Conservation (phyloP, 2,797 vertebrate genomes). For the Lateolabrax maculatus region DNA sequence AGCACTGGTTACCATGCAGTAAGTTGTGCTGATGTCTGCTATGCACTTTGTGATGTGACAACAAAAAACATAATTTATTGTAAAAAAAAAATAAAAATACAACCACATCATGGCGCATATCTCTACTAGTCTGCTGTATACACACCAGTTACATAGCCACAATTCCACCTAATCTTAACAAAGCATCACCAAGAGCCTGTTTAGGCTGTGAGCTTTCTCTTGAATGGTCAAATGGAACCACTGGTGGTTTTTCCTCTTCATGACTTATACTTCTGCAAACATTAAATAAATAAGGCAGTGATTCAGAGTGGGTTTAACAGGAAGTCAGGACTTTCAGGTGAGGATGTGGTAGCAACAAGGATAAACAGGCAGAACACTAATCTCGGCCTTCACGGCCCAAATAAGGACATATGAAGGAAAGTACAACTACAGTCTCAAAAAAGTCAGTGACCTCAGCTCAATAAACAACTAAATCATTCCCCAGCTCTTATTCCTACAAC, state of each 20-base stretch:
- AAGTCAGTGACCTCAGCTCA: conserved; percentile 80
- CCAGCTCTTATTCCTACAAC: conserved; percentile 77
- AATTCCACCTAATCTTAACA: conserved; percentile 32
- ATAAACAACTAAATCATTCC: conserved; percentile 80
- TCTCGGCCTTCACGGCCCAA: conserved; percentile 63
- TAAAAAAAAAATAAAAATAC: neutral
- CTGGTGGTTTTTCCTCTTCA: conserved; percentile 20
- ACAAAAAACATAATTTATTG: conserved; percentile 9
- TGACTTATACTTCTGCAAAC: conserved; percentile 37
- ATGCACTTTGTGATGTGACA: neutral
- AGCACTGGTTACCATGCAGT: neutral
- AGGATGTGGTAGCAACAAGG: conserved; percentile 48
- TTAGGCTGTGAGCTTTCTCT: conserved; percentile 19
- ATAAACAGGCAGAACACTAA: conserved; percentile 39
- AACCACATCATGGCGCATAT: neutral
- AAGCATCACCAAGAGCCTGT: conserved; percentile 30
- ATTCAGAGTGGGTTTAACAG: conserved; percentile 46
- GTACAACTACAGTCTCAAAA: conserved; percentile 65
- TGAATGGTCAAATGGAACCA: conserved; percentile 35
- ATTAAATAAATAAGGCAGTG: conserved; percentile 31
- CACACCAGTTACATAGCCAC: neutral
- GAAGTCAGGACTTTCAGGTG: conserved; percentile 67
- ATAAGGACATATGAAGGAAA: conserved; percentile 75
- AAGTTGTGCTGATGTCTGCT: neutral
- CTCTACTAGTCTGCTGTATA: neutral